Evolutionary conservation across 1,140 invertebrate genomes (phyloP), one percentile per base, ranked within the genome.

Genomic region (Potamilus streckersoni): DNA sequence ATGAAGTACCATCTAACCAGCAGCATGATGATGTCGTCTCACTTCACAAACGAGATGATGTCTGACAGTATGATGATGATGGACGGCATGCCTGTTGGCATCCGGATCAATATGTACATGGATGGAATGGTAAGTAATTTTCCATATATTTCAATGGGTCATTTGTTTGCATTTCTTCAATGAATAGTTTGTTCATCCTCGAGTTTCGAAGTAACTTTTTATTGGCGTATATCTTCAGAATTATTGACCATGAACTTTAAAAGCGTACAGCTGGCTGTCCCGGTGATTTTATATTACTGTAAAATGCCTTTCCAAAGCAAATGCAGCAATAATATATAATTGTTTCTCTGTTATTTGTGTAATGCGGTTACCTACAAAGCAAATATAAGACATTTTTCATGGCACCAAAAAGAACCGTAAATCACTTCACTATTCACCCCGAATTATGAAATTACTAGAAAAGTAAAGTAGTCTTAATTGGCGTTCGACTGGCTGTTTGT

Each of bases 1-100:
- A 74, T 91, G 0, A 84, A 87, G 27, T 91, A 90, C 74, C 90
- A 91, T 81, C 83, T 90, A 8, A 70, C 88, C 2, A 84, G 82
- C 2, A 84, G 77, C 5, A 76, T 74, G 6, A 73, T 84, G 3
- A 79, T 81, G 27, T 77, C 84, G 19, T 71, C 79, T 38, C 80
- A 84, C 16, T 31, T 89, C 17, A 75, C 70, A 49, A 86, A 89
- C 73, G 87, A 87, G 67, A 58, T 86, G 61, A 81, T 79, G 12
- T 78, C 85, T 16, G 68, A 78, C 2, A 83, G 84, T 14, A 61
- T 86, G 8, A 65, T 67, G 55, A 59, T n/a, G 14, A 14, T 71
- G 4, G 49, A 65, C n/a, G 62, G 27, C 16, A 56, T 23, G 49
- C 71, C 57, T 66, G 81, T 69, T 14, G 69, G 81, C 12, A 79